Evolutionary conservation across 2,797 vertebrate species (phyloP).

Genomic region (Notolabrus celidotus): DNA sequence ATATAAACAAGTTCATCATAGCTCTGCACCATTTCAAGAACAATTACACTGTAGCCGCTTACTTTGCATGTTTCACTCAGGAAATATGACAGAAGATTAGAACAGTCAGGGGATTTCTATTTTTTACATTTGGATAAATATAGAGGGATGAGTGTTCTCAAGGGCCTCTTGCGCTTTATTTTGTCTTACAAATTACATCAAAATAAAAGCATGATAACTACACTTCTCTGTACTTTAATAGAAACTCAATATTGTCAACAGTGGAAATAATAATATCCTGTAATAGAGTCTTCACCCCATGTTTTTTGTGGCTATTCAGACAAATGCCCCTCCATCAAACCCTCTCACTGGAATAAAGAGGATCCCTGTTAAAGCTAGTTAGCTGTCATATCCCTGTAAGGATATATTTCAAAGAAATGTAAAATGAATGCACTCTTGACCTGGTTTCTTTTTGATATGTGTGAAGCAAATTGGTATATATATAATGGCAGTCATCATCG

Average conservation of each 20-base stretch:
- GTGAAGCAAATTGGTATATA: conserved; percentile 34
- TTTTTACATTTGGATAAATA: background rate
- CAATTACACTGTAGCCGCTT: conserved; percentile 27
- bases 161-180: background rate
- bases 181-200: conserved; percentile 9
- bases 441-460: conserved; percentile 45
- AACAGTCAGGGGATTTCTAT: background rate
- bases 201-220: conserved; percentile 1
- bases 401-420: conserved; percentile 56
- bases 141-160: background rate
- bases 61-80: conserved; percentile 8
- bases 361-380: conserved; percentile 29
- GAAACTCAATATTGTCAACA: background rate
- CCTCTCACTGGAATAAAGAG: conserved; percentile 31
- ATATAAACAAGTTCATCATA: conserved; percentile 58
- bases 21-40: conserved; percentile 32
- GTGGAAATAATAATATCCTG: conserved; percentile 15
- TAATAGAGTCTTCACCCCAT: conserved; percentile 17
- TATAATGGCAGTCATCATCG: conserved; percentile 38
- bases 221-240: conserved; percentile 12
- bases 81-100: conserved; percentile 17
- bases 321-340: conserved; percentile 35
- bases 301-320: conserved; percentile 30
- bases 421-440: conserved; percentile 50
- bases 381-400: conserved; percentile 37